These are phyloP conservation scores for Propsilocerus akamusi DNA, from an alignment of 1,140 invertebrate species.

Conservation along the genomic window DNA sequence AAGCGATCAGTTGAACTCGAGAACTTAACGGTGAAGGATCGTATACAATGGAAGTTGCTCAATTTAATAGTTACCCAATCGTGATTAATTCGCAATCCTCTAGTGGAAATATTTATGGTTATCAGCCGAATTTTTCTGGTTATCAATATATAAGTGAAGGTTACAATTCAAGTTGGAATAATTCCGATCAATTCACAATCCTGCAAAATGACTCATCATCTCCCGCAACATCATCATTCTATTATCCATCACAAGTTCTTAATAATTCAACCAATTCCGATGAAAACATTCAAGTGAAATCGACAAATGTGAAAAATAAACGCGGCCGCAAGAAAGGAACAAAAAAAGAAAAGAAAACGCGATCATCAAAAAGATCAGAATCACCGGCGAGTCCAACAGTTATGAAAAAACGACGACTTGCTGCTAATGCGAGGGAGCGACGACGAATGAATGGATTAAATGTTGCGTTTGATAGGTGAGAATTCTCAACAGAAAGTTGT, in stretches of 20 bases:
- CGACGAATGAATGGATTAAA: slow-evolving; percentile 67
- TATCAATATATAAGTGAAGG: not conserved
- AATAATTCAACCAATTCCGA: not conserved
- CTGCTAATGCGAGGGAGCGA: slow-evolving; percentile 60
- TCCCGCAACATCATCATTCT: not conserved
- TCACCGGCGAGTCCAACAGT: slow-evolving; percentile 34
- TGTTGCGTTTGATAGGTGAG: slow-evolving; percentile 48
- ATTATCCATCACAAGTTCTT: not conserved
- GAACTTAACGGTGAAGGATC: not conserved
- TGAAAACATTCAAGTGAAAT: not conserved
- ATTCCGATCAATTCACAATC: not conserved
- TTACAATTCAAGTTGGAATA: not conserved
- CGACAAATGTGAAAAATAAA: not conserved
- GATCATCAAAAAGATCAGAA: slow-evolving; percentile 3
- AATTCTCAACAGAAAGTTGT: no score
- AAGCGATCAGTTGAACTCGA: not conserved
- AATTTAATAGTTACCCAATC: not conserved
- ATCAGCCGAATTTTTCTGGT: not conserved
- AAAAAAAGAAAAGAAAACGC: not conserved
- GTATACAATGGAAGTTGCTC: not conserved
- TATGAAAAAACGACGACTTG: slow-evolving; percentile 40
- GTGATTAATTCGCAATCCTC: not conserved
- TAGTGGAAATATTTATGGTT: not conserved
- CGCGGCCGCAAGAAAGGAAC: not conserved
- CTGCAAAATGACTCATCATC: not conserved